A percentile compares a stretch with the other conserved stretches of the same genome.
Evolutionary conservation across 2,113 vertebrate species (phyloP).

Genomic region (Solea solea): DNA sequence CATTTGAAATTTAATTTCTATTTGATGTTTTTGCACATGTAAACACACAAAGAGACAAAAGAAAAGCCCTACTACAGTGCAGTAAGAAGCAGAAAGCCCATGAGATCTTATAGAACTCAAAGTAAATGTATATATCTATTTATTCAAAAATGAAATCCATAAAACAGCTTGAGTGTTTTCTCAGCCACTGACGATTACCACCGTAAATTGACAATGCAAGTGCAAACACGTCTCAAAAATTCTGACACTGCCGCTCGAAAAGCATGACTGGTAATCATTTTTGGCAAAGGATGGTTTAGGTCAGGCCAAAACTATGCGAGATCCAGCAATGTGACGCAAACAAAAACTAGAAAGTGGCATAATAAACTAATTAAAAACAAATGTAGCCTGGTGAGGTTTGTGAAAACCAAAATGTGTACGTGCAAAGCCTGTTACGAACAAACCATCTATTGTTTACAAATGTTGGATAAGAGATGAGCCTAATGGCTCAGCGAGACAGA

Average conservation of each 20-base stretch:
- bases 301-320: conserved; percentile 45
- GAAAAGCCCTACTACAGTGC: not conserved
- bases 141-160: not conserved
- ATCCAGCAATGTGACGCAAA: conserved; percentile 3
- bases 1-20: not conserved
- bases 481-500: not conserved
- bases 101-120: too few relatives aligned
- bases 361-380: not conserved
- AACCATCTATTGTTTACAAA: conserved; percentile 26
- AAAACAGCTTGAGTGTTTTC: not conserved
- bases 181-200: conserved; percentile 14
- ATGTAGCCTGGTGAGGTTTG: not conserved
- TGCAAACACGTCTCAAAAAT: conserved; percentile 39
- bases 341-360: not conserved
- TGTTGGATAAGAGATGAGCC: conserved; percentile 3
- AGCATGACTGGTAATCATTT: conserved; percentile 44
- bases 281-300: conserved; percentile 15
- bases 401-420: not conserved
- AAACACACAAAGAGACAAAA: not conserved
- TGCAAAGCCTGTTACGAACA: not conserved
- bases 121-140: too few relatives aligned
- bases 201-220: conserved; percentile 46
- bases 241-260: conserved; percentile 29
- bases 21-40: too few relatives aligned
- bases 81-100: too few relatives aligned